These are phyloP conservation scores for Ciconia boyciana DNA, from an alignment of 2,113 vertebrate species.

Conservation along the genomic window DNA sequence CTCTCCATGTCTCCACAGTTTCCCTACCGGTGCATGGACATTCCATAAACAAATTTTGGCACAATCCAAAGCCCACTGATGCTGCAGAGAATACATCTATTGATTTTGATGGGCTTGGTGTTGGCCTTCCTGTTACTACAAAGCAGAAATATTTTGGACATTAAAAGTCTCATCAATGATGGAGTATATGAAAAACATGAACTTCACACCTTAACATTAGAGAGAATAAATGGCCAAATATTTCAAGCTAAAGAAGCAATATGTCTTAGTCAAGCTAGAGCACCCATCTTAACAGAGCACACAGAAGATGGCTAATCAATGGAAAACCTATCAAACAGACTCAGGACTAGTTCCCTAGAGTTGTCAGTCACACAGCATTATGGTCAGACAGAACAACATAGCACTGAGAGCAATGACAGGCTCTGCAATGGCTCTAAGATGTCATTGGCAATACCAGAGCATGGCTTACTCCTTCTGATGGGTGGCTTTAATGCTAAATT, in stretches of 20 bases:
- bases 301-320: background rate
- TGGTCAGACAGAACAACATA: background rate
- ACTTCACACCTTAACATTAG: background rate
- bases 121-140: background rate
- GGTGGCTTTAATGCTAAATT: background rate
- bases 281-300: background rate
- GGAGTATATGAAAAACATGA: background rate
- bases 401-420: background rate
- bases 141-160: background rate
- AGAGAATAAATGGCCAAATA: background rate
- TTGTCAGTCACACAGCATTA: background rate
- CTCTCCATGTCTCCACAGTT: background rate
- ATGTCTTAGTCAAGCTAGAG: background rate
- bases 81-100: background rate
- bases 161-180: background rate
- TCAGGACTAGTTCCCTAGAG: background rate
- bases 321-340: background rate
- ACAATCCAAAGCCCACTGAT: background rate
- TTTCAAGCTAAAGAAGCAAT: background rate
- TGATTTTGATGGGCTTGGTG: background rate
- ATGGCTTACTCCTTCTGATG: background rate
- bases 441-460: background rate
- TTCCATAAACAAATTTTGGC: background rate
- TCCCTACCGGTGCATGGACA: background rate
- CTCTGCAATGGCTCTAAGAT: background rate